Base-by-base conservation (phyloP, 2,113 vertebrate genomes). In the Lynx canadensis region DNA sequence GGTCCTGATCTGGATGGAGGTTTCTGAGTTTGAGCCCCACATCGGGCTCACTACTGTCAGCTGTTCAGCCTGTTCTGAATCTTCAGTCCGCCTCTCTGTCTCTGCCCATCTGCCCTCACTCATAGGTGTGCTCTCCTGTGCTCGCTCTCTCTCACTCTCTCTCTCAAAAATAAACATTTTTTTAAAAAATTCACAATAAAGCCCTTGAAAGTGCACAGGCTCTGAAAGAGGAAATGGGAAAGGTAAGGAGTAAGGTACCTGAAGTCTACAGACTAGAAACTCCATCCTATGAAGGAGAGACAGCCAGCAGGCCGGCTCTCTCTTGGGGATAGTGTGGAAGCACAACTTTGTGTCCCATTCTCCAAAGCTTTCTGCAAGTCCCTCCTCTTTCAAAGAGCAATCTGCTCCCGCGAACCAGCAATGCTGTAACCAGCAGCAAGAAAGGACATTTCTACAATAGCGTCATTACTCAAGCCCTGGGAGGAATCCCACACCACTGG, bases 381-480 rank as follows among this genome's bases (percentile, higher is more conserved):
- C 89, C 48, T 88, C n/a, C 48, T 88, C n/a, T 55, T 86, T 73
- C 95, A 90, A 65, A 89, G 83, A 76, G 21, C 52, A 65, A 21
- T 60, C 66, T 92, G 68, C 52, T 52, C 25, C 41, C 45, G 79
- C 18, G 69, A 63, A 86, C n/a, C 10, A 91, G 79, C 65, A 36
- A 38, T 4, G 19, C 15, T 57, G 31, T 38, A 66, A 74, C 14
- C 48, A 45, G 7, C 7, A 65, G 33, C 63, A 86, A 79, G 41
- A 48, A 94, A 94, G 25, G 52, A 41, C 2, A 18, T 60, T 84
- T 92, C 68, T 52, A 45, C 45, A 69, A 8, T 10, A 14, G 48
- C 2, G 23, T 92, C 63, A 57, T 57, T 13, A 55, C 63, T 76
- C 33, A 66, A 14, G 7, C 63, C 83, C 60, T 7, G 1, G 73